phyloP scores from a whole-genome alignment of 2,888 invertebrate genomes.

The Glyphotaelius pellucidus region DNA sequence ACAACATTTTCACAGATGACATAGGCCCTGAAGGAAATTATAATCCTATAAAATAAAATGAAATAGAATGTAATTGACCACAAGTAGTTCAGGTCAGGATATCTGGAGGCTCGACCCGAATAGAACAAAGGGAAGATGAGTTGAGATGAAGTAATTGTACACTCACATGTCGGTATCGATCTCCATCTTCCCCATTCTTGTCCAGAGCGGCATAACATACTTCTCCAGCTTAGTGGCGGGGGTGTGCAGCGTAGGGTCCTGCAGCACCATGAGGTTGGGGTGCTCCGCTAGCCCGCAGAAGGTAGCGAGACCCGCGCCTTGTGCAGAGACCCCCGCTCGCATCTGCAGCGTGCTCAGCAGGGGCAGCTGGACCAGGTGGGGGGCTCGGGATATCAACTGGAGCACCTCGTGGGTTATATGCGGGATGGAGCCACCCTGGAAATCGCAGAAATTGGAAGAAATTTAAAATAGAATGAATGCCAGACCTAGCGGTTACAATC shows the following conservation, averaged over 20 bases:
- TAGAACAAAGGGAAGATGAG: too few species aligned
- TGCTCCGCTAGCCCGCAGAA: conserved; percentile 77
- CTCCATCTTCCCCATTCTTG: conserved; percentile 84
- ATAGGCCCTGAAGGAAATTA: too few species aligned
- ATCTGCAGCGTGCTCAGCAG: conserved; percentile 83
- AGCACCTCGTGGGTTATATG: conserved; percentile 89
- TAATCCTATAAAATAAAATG: too few species aligned
- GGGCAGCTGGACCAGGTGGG: conserved; percentile 84
- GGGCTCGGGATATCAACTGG: conserved; percentile 78
- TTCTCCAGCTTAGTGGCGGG: conserved; percentile 85
- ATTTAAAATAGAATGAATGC: background rate
- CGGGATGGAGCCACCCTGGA: conserved; percentile 88
- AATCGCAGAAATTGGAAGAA: conserved; percentile 50
- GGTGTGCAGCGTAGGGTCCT: conserved; percentile 83
- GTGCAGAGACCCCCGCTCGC: conserved; percentile 81
- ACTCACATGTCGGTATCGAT: conserved; percentile 79
- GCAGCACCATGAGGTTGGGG: conserved; percentile 78
- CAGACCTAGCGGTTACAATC: too few species aligned
- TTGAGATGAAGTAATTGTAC: too few species aligned
- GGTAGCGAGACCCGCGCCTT: conserved; percentile 81
- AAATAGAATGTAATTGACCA: too few species aligned
- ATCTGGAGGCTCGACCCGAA: too few species aligned
- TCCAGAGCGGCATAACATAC: conserved; percentile 86
- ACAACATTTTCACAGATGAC: too few species aligned
- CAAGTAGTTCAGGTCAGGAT: too few species aligned